Evolutionary conservation across 1,140 invertebrate genomes (phyloP), one percentile per base, ranked within the genome.

Genomic region (Sminthurinus signatus): DNA sequence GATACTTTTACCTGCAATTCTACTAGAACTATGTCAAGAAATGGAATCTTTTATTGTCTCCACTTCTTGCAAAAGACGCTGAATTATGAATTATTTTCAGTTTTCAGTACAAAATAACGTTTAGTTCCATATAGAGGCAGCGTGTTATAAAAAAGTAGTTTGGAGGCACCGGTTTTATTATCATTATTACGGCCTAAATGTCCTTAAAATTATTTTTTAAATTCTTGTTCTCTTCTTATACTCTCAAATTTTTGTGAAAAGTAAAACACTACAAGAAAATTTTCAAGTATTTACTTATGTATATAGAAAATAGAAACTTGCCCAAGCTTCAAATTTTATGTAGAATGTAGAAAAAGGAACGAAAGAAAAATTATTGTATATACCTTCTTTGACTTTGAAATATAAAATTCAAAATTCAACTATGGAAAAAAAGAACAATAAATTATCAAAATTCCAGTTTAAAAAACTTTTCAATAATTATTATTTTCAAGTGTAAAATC

Each of bases 31-130:
- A 19, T 71, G 64, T 61, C 58, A 64, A 43, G 69, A 71, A 36
- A 57, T 71, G 58, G 69, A 67, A 71, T 65, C 62, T 43, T 65
- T 54, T 50, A 17, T 64, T 68, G 65, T 71, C 69, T 67, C 69
- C 69, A 59, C n/a, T 57, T 63, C 57, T 32, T 55, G 43, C 17
- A 43, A 39, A 60, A 39, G 28, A 46, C 23, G n/a, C 17, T 61
- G 29, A 61, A 29, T 31, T 36, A 12, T 27, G n/a, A 28, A 12
- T 5, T 25, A 10, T 10, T 29, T 23, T 8, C 5, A 17, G 14
- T 25, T 27, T 54, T 54, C 21, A 27, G 14, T 25, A 10, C 51
- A 10, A 54, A 5, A 23, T 54, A n/a, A n/a, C n/a, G n/a, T n/a
- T n/a, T n/a, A n/a, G n/a, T n/a, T n/a, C n/a, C n/a, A n/a, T n/a